Conservation (phyloP, 1,140 invertebrate species). For the Bombus difficillimus region DNA sequence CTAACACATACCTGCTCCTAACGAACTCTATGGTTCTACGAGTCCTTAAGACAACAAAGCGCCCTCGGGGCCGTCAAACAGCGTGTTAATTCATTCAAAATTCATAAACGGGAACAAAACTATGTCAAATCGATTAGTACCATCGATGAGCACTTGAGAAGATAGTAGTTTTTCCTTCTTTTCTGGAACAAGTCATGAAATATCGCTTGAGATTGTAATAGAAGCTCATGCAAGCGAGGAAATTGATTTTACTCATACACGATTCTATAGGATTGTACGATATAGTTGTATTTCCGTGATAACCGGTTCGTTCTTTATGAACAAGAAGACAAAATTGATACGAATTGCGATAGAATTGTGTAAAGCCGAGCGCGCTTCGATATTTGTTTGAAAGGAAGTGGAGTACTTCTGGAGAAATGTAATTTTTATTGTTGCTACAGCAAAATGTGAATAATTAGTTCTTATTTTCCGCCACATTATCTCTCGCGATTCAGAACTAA, state of each 20-base stretch:
- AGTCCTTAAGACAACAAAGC: constrained; percentile 69
- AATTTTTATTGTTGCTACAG: too few relatives aligned
- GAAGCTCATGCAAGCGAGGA: neutral
- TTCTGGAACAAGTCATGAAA: neutral
- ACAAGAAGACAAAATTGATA: neutral
- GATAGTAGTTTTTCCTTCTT: too few relatives aligned
- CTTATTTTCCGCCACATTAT: too few relatives aligned
- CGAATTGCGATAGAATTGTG: constrained; percentile 22
- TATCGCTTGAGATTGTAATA: neutral
- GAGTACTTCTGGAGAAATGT: too few relatives aligned
- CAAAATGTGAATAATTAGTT: too few relatives aligned
- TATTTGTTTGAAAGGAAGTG: neutral
- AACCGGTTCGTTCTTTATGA: constrained; percentile 6
- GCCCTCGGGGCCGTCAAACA: constrained; percentile 2
- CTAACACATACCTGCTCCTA: constrained; percentile 67
- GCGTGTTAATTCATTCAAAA: constrained; percentile 44
- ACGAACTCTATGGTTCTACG: constrained; percentile 64
- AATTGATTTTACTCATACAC: constrained; percentile 7
- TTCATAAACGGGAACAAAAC: constrained; percentile 19
- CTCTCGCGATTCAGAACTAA: too few relatives aligned
- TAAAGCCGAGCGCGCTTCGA: neutral
- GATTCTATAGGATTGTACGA: too few relatives aligned
- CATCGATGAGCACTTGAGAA: neutral
- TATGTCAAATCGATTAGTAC: neutral
- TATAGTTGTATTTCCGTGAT: neutral